A percentile compares a stretch with the other conserved stretches of the same genome.
phyloP scores from a whole-genome alignment of 2,113 vertebrate genomes.

The Rhegmatorhina hoffmannsi region DNA sequence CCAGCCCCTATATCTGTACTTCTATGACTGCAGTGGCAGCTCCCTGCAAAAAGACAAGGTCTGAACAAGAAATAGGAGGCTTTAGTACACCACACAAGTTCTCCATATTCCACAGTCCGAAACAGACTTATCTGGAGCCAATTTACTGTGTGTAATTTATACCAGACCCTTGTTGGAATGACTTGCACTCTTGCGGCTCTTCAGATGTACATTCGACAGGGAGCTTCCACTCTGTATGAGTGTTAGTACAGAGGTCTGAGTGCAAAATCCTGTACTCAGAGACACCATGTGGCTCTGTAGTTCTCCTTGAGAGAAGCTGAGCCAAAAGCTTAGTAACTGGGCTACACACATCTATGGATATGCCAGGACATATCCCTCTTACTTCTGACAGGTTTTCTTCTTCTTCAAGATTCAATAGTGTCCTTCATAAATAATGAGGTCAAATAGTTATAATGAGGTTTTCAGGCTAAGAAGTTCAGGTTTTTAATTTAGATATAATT shows the following conservation, averaged over 20 bases:
- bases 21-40: background rate
- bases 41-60: background rate
- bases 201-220: slow-evolving; percentile 72
- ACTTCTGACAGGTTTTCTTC: slow-evolving; percentile 9
- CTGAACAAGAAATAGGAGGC: background rate
- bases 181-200: slow-evolving; percentile 42
- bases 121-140: slow-evolving; percentile 74
- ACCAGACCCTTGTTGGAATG: slow-evolving; percentile 68
- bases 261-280: slow-evolving; percentile 28
- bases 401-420: background rate
- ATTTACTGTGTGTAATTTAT: slow-evolving; percentile 68
- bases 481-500: background rate
- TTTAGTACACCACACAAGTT: slow-evolving; percentile 49
- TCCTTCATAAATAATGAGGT: slow-evolving; percentile 21
- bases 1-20: background rate
- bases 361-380: background rate
- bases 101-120: slow-evolving; percentile 63
- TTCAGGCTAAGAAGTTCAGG: background rate
- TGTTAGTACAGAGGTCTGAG: slow-evolving; percentile 1
- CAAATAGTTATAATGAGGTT: background rate
- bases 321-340: slow-evolving; percentile 29
- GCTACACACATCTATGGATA: background rate
- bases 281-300: slow-evolving; percentile 12
- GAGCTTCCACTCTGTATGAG: slow-evolving; percentile 23
- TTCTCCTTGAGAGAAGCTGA: slow-evolving; percentile 25